Evolutionary conservation across 2,888 invertebrate genomes (phyloP), one percentile per base, ranked within the genome.

Genomic region (Cataglyphis livida): DNA sequence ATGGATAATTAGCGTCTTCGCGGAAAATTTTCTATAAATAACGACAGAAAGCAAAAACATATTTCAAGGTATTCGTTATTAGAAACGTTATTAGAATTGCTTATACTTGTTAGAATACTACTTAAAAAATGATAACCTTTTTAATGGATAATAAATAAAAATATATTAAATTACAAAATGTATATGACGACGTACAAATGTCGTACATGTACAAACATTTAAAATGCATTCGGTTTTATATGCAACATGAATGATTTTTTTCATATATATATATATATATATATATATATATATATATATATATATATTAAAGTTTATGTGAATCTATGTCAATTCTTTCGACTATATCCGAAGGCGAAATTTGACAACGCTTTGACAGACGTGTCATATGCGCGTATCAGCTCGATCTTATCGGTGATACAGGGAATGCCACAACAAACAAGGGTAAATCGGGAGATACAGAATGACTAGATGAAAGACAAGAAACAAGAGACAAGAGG

Each of bases 391-490:
- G 35, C 35, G 35, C 35, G 35, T 35, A 76, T 61, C 12, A 70
- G 18, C 3, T 21, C 12, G 44, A 44, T 12, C 35, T 79, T 79
- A 61, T 66, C 59, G 18, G 32, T 25, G 12, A 78, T 64, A 18
- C 12, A 35, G 21, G 3, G 0, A 70, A 61, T 9, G 18, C 44
- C 25, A 48, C 35, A 59, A 70, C 5, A 15, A 25, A 44, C 62
- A 35, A 18, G 21, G 32, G 73, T 76, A 76, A 65, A 86, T 84
- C 71, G 54, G 83, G 76, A 82, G 59, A 70, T 54, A 83, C 84
- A 88, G 87, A 89, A 90, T 89, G 90, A 90, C 86, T 71, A 66
- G 74, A 68, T 59, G 28, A 21, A 38, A 86, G 78, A 86, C 73
- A 81, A 82, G 87, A 85, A 0, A 21, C 21, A 88, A 82, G 87